Evolutionary conservation across 2,113 vertebrate species (phyloP), one percentile per base, ranked within the genome.

Genomic region (Gambusia holbrooki): DNA sequence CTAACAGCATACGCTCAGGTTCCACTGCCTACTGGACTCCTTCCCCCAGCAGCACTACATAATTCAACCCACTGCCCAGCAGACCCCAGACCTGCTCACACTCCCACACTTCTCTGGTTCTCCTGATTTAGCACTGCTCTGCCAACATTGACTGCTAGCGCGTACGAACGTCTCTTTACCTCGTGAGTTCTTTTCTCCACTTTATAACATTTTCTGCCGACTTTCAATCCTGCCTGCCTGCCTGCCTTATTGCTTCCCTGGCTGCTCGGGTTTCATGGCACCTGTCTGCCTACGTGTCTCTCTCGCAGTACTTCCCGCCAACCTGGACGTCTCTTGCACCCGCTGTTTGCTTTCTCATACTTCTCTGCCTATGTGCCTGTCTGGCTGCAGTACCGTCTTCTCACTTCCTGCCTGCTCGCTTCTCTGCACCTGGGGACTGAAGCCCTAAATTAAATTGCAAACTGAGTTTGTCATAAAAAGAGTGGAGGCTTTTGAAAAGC

Each of bases 381-480:
- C 88, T 85, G 83, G 74, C 86, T 90, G 0, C 75, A 84, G 22
- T 61, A 42, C 73, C 87, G 83, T 80, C 77, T 29, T 88, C 58
- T 86, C 76, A 86, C 91, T 89, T 87, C 84, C 79, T 81, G 82
- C 73, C 87, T 89, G 84, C 69, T 63, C 76, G 71, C 94, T 91
- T 92, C 88, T 93, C 94, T 93, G 91, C 94, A 93, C 94, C 81
- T 37, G 65, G 94, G 94, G 94, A 96, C 95, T 94, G 90, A 90
- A 94, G 95, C 95, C 95, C 94, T 96, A 96, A 96, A 97, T 96
- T 95, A 96, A 96, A 96, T 94, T 93, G 95, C 93, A 96, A 95
- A 94, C 90, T 90, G 93, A 95, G 95, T 96, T 96, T 96, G 95
- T 95, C 96, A 95, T 96, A 94, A 95, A 97, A 95, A 93, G 92